Conservation (phyloP, 2,797 vertebrate genomes). For the Aplochiton taeniatus region DNA sequence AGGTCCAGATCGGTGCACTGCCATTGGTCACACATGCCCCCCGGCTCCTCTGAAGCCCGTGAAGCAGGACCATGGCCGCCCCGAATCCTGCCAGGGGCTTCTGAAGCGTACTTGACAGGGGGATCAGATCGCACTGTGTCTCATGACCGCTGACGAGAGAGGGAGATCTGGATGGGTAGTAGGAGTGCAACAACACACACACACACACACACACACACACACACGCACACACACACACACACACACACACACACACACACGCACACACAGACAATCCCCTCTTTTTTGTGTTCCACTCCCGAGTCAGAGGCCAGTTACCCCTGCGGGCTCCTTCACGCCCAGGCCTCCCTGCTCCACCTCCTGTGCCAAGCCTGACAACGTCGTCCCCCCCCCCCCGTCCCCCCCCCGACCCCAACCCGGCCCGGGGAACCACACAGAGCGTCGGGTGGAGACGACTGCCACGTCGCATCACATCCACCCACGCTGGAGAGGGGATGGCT, state of each 20-base stretch:
- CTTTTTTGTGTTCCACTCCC: slow-evolving; percentile 31
- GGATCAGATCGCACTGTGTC: too few relatives aligned
- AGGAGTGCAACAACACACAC: background rate
- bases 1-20: too few relatives aligned
- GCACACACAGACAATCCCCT: slow-evolving; percentile 25
- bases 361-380: background rate
- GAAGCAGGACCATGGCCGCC: too few relatives aligned
- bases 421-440: too few relatives aligned
- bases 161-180: background rate
- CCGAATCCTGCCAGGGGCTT: too few relatives aligned
- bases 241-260: background rate
- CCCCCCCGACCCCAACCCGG: background rate
- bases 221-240: slow-evolving; percentile 3
- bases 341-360: too few relatives aligned
- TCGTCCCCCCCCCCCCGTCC: slow-evolving; percentile 18
- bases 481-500: background rate
- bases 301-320: slow-evolving; percentile 27
- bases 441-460: background rate
- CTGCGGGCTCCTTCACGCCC: background rate
- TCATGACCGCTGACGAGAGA: background rate
- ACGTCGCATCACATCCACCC: background rate
- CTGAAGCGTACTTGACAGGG: too few relatives aligned
- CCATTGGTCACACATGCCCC: too few relatives aligned
- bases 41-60: too few relatives aligned
- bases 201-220: slow-evolving; percentile 15